phyloP scores from a whole-genome alignment of 2,113 vertebrate species.

The Toxotes chatareus region DNA sequence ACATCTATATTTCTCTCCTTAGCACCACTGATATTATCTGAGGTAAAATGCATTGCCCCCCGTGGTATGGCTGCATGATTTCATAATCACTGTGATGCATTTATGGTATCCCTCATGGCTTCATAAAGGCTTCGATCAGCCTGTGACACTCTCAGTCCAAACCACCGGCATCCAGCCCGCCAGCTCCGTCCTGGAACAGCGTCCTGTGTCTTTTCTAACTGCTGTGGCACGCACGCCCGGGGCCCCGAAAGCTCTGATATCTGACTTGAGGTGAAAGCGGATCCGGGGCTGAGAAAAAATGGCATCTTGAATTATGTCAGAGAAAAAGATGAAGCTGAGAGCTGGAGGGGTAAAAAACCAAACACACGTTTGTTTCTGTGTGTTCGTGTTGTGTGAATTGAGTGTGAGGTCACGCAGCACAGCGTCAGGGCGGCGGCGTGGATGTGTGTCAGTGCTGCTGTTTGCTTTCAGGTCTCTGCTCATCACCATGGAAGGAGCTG shows the following conservation, averaged over 20 bases:
- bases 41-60: background rate
- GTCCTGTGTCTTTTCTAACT: background rate
- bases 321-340: background rate
- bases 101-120: rapidly evolving
- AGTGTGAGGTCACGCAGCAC: too few species aligned
- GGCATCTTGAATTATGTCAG: slow-evolving; percentile 11
- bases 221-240: background rate
- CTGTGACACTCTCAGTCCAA: background rate
- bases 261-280: background rate
- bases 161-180: background rate
- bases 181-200: background rate
- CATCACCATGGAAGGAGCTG: too few species aligned
- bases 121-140: background rate
- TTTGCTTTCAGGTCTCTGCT: too few species aligned
- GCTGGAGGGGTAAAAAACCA: background rate
- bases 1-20: background rate
- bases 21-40: slow-evolving; percentile 11
- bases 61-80: slow-evolving; percentile 6
- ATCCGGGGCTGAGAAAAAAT: background rate
- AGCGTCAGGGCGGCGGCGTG: too few species aligned
- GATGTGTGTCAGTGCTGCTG: too few species aligned
- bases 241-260: background rate
- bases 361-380: too few species aligned
- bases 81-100: slow-evolving; percentile 28
- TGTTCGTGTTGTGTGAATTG: too few species aligned